Evolutionary conservation across 2,797 vertebrate genomes (phyloP), one percentile per base, ranked within the genome.

Genomic region (Alosa sapidissima): DNA sequence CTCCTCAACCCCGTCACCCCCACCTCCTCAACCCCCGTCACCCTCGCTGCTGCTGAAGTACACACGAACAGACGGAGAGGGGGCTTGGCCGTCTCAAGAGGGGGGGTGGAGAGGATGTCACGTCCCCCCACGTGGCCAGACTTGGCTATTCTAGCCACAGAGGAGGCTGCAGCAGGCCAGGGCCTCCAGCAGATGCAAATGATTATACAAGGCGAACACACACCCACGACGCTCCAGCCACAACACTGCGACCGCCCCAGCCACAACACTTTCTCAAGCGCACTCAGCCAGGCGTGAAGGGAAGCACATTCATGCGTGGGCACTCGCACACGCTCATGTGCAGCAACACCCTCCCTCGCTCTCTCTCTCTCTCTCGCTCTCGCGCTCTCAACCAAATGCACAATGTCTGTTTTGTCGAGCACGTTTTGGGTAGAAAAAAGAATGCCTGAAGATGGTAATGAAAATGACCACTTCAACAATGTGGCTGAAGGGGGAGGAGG

Each of bases 31-130:
- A 16, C 54, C 54, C 19, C 19, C 16, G 0, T 19, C 54, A 55
- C 16, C 8, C 16, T 9, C 11, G 4, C 10, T 9, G 49, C n/a
- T 19, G 81, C 33, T 8, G 41, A 55, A 33, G 45, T 5, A 33
- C 52, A 13, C 24, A 2, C 6, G 49, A 33, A 9, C 16, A 51
- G 83, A 86, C 55, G 41, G 68, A 65, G 81, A 83, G 81, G 45
- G 83, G 84, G 55, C n/a, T 8, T 9, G 21, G n/a, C 58, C 54
- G 16, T 55, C 54, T 19, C 54, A 5, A 55, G 54, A 65, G 83
- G 82, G 4, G 4, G 86, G 84, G 81, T 55, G 68, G 83, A n/a
- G 55, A 1, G 51, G 58, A 62, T 62, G 58, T 62, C n/a, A 28
- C 21, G 55, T 13, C 41, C 52, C 8, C n/a, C 33, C 36, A 0